Evolutionary conservation across 2,888 invertebrate genomes (phyloP), one percentile per base, ranked within the genome.

Genomic region (Unio pictorum): DNA sequence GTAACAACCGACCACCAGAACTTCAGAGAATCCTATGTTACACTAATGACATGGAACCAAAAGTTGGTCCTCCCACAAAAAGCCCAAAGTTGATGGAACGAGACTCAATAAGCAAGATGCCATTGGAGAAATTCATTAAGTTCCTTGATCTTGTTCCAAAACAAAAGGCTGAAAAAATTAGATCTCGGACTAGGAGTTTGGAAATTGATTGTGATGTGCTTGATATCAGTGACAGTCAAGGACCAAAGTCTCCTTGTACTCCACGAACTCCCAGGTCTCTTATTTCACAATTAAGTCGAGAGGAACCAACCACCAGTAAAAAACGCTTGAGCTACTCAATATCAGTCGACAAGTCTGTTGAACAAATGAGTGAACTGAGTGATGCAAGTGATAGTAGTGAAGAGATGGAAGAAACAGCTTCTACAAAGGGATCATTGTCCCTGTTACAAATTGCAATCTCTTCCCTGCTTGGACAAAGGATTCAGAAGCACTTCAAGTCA

Each of bases 241-340:
- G 74, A 5, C 81, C 83, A 1, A 75, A 78, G 45, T 77, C 83
- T 1, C 86, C 86, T 23, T 74, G 80, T n/a, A 84, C 86, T 3
- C 85, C 84, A 56, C 73, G 84, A 30, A 86, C 87, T 0, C 86
- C 86, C 7, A 86, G 85, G 69, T 84, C 84, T 26, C 81, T 87
- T 55, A 86, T 87, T 34, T 87, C 87, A n/a, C 86, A 86, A 69
- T 67, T 86, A 20, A 86, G 86, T 69, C 77, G 82, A 17, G 87
- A 87, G 54, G 81, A 80, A 28, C 72, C 77, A 1, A 64, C 67
- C 11, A 67, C 70, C 20, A 74, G 76, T 6, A 78, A 71, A 57
- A 75, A 79, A 61, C 61, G 78, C 26, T 62, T 81, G 18, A 77
- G 78, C 45, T 81, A 81, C 65, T 80, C 81, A 0, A 28, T 76